phyloP scores from a whole-genome alignment of 2,888 invertebrate species.

The Vanessa cardui region DNA sequence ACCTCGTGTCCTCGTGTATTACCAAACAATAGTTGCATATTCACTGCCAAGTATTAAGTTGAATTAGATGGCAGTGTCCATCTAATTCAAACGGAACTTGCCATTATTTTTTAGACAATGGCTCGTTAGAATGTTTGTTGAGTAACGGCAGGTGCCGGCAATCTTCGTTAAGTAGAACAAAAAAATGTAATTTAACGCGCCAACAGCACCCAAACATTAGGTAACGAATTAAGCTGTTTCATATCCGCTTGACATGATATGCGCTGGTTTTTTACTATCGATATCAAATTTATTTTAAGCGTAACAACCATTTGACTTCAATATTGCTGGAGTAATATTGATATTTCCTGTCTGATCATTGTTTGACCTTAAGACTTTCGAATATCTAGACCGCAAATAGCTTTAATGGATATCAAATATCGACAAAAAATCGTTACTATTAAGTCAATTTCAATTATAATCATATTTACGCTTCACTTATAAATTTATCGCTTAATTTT shows the following conservation, averaged over 20 bases:
- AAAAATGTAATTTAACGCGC: constrained; percentile 49
- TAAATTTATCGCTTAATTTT: no score
- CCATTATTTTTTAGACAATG: constrained; percentile 55
- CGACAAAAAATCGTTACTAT: constrained; percentile 3
- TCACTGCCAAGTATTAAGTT: constrained; percentile 43
- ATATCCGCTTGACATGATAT: constrained; percentile 27
- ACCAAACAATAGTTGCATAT: constrained; percentile 45
- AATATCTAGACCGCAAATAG: constrained; percentile 47
- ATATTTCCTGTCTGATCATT: constrained; percentile 38
- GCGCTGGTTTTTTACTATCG: constrained; percentile 4
- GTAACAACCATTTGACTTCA: constrained; percentile 4
- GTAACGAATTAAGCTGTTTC: constrained; percentile 40
- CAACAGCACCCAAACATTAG: constrained; percentile 44
- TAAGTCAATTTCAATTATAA: no score
- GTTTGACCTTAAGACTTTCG: constrained; percentile 49
- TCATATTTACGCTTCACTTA: no score
- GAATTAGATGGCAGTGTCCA: constrained; percentile 52
- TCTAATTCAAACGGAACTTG: constrained; percentile 72
- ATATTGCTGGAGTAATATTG: constrained; percentile 38
- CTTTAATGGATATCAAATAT: constrained; percentile 31
- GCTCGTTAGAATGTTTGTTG: constrained; percentile 51
- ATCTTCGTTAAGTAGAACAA: constrained; percentile 38
- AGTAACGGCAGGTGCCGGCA: constrained; percentile 46
- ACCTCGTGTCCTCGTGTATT: constrained; percentile 39
- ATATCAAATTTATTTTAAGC: constrained; percentile 9